Conservation (phyloP, 2,888 invertebrate species). For the Rhagonycha lutea region DNA sequence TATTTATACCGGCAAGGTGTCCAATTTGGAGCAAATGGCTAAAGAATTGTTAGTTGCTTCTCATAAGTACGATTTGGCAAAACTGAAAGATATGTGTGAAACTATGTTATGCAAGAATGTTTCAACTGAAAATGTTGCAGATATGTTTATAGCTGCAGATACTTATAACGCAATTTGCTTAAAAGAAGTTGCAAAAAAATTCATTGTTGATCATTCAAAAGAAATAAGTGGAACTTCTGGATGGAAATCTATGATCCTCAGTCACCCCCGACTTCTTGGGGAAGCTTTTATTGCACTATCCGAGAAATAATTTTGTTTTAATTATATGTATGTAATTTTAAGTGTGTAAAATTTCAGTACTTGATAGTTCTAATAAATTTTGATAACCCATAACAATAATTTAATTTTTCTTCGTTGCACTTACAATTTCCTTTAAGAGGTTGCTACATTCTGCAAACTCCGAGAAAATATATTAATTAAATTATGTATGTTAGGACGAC, state of each 20-base stretch:
- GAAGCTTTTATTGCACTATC: background rate
- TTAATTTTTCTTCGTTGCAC: too few species aligned
- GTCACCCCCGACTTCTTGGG: background rate
- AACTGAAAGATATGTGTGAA: background rate
- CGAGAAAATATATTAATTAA: too few species aligned
- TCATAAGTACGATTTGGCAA: background rate
- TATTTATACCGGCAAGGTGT: constrained; percentile 96
- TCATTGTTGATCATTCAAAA: background rate
- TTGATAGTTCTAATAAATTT: too few species aligned
- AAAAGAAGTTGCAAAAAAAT: background rate
- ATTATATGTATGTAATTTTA: too few species aligned
- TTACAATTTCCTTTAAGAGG: too few species aligned
- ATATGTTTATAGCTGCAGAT: background rate
- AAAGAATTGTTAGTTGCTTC: constrained; percentile 87
- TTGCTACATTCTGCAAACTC: too few species aligned
- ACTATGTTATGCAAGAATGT: background rate
- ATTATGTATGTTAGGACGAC: too few species aligned
- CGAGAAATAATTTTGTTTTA: too few species aligned
- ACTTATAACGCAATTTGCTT: background rate
- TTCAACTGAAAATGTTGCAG: background rate
- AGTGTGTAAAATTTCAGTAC: too few species aligned
- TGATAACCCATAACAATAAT: too few species aligned
- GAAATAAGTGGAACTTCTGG: background rate
- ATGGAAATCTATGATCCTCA: background rate
- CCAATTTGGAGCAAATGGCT: constrained; percentile 97